Evolutionary conservation across 2,888 invertebrate genomes (phyloP), one percentile per base, ranked within the genome.

Genomic region (Stramonita haemastoma): DNA sequence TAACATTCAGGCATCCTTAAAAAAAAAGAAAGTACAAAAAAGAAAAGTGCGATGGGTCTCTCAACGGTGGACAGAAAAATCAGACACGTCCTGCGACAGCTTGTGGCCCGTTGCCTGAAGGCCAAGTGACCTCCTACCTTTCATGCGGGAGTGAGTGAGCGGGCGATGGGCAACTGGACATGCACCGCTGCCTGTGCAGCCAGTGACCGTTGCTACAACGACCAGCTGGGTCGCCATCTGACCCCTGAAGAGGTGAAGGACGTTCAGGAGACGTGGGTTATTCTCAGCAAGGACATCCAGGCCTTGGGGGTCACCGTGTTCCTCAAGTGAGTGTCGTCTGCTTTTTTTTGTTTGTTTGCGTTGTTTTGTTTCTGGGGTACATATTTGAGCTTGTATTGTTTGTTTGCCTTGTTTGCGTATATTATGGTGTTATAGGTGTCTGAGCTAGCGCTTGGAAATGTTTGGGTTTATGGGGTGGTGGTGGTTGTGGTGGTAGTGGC

Each of bases 241-340:
- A 91, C 91, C 29, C 90, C 91, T 17, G 90, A 91, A 36, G 93
- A 94, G 90, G 93, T 93, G 34, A 91, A 93, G 73, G 89, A 93
- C 5, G 92, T 94, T 22, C 92, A 93, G 89, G 91, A 91, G 29
- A 93, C 93, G 0, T 94, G 94, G 94, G 92, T 92, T 57, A 89
- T 93, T 32, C 92, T 93, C n/a, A 91, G 92, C 77, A 89, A 93
- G 34, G 93, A 94, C 89, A 89, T 93, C 15, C 85, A 90, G 1
- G 91, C 90, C 29, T 90, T 93, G 32, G 93, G 93, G n/a, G 89
- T 93, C 26, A 90, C 91, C 57, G 92, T 93, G 32, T 93, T 93
- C 88, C 86, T 92, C 29, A 93, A 92, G 93, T 93, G 90, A 88
- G 90, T 87, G n/a, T 77, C 29, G 5, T 73, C 11, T 73, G 11